Conservation (phyloP, 1,140 invertebrate genomes). For the Meteorus sp. region DNA sequence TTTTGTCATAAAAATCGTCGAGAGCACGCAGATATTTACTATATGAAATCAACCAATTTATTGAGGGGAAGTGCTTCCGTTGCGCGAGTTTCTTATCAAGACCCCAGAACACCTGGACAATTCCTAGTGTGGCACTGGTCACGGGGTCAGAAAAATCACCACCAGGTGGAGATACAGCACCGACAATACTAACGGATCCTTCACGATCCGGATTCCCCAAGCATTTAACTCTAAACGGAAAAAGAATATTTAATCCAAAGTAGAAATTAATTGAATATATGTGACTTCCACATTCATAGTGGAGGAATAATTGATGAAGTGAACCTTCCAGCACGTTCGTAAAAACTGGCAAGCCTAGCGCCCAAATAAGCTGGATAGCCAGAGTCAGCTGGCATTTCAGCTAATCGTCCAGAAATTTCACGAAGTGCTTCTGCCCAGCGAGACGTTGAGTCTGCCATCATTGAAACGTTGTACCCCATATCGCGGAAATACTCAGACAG, state of each 20-base stretch:
- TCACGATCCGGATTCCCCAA: constrained; percentile 97
- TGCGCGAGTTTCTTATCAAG: constrained; percentile 99
- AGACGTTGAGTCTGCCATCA: constrained; percentile 99
- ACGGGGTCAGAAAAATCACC: constrained; percentile 99
- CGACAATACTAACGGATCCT: constrained; percentile 98
- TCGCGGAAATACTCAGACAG: constrained; percentile 98
- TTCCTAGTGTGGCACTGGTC: constrained; percentile 97
- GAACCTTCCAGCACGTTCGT: constrained; percentile 91
- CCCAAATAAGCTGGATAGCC: constrained; percentile 99
- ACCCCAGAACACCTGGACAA: constrained; percentile 98
- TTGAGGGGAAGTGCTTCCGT: constrained; percentile 99
- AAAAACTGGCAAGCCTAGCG: constrained; percentile 97
- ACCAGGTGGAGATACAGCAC: constrained; percentile 98
- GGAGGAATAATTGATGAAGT: constrained; percentile 9
- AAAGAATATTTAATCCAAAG: too few species aligned
- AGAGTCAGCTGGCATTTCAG: constrained; percentile 99
- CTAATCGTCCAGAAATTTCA: constrained; percentile 99
- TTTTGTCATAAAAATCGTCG: constrained; percentile 99
- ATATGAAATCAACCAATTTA: constrained; percentile 99
- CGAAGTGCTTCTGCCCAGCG: constrained; percentile 99
- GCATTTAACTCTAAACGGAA: constrained; percentile 93
- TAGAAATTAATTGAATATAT: too few species aligned
- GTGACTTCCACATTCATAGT: background rate
- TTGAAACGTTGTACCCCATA: constrained; percentile 99
- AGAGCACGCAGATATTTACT: constrained; percentile 98